A percentile compares a stretch with the other conserved stretches of the same genome.
These are phyloP conservation scores for Bombus huntii DNA, from an alignment of 1,140 invertebrate species.

Conservation along the genomic window DNA sequence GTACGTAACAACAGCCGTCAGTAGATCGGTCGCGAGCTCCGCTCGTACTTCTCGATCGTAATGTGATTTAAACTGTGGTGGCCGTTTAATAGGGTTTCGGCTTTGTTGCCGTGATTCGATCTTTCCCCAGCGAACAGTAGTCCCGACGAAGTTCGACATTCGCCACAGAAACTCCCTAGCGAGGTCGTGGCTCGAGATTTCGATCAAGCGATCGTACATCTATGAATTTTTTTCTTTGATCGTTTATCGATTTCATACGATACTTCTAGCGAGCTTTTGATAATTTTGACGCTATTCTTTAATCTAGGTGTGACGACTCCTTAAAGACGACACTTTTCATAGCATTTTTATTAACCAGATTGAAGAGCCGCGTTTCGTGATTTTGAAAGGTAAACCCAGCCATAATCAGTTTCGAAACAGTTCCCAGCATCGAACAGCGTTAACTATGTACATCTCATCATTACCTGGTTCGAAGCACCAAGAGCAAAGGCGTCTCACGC, in stretches of 20 bases:
- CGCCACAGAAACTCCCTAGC: background rate
- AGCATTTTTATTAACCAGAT: too few species aligned
- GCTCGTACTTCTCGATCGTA: slow-evolving; percentile 18
- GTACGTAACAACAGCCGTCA: slow-evolving; percentile 27
- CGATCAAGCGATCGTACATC: too few species aligned
- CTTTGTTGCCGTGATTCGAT: slow-evolving; percentile 33
- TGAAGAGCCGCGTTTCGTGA: too few species aligned
- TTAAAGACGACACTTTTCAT: too few species aligned
- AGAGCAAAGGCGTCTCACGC: background rate
- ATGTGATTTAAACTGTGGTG: slow-evolving; percentile 38
- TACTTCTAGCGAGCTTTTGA: background rate
- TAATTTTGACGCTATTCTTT: background rate
- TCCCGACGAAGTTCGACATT: slow-evolving; percentile 4
- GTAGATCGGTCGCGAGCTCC: slow-evolving; percentile 9
- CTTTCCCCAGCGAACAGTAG: slow-evolving; percentile 27
- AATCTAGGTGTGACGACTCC: too few species aligned
- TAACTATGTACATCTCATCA: background rate
- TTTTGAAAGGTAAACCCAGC: background rate
- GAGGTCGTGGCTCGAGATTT: background rate
- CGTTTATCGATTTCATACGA: background rate
- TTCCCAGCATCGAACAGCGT: background rate
- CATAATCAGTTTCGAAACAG: background rate
- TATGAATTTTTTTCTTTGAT: background rate
- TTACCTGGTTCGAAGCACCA: background rate
- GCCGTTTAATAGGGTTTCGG: slow-evolving; percentile 28